These are phyloP conservation scores for Porites lobata DNA, from an alignment of 92 coral and sea anemone genomes.

Conservation along the genomic window DNA sequence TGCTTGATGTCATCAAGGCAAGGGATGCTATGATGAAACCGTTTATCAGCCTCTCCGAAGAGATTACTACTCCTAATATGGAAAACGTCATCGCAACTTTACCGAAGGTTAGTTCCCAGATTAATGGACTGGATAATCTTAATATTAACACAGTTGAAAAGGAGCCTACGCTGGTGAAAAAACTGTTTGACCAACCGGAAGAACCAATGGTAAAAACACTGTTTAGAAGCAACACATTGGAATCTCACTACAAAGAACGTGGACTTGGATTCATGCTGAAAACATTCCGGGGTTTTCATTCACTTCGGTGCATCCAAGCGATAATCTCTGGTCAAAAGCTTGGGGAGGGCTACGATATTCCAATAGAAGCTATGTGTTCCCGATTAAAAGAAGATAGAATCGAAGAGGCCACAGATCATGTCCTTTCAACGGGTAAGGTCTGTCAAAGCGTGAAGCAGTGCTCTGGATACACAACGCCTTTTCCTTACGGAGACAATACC, in stretches of 20 bases:
- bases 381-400: neutral
- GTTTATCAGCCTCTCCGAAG: neutral
- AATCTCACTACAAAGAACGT: constrained; percentile 2
- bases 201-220: constrained; percentile 14
- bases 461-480: constrained; percentile 3
- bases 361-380: constrained; percentile 30
- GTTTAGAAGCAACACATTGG: constrained; percentile 19
- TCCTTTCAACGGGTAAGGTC: constrained; percentile 5
- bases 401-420: neutral
- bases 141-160: neutral
- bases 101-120: neutral
- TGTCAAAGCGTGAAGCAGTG: constrained; percentile 18
- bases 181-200: constrained; percentile 1
- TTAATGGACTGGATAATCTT: constrained; percentile 2
- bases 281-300: constrained; percentile 34
- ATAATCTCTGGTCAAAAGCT: constrained; percentile 14
- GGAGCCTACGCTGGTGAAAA: neutral
- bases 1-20: constrained; percentile 11
- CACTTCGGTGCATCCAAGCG: constrained; percentile 31
- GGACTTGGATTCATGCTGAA: constrained; percentile 23
- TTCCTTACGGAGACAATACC: constrained; percentile 22
- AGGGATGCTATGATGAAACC: constrained; percentile 14
- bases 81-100: constrained; percentile 3
- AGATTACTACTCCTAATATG: neutral
- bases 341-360: constrained; percentile 28